Evolutionary conservation across 2,113 vertebrate genomes (phyloP), one percentile per base, ranked within the genome.

Genomic region (Chloebia gouldiae): DNA sequence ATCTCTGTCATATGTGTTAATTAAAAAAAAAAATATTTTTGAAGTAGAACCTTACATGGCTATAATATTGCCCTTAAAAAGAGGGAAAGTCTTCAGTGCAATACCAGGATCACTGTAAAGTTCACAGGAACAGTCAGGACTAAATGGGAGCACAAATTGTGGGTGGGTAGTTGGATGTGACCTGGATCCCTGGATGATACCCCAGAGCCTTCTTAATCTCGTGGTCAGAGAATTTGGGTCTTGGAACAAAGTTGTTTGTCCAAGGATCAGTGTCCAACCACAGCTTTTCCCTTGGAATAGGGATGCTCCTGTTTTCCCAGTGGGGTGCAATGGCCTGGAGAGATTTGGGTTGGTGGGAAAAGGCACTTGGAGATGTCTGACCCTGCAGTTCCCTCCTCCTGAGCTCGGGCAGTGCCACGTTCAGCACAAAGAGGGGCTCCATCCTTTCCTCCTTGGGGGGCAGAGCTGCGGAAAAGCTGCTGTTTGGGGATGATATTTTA

Each of bases 401-500:
- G 45, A 65, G 53, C 54, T 47, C 30, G 2, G n/a, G 42, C 50
- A 24, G 25, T 7, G 33, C 47, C 64, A 8, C 39, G 0, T 19
- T 49, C 19, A 28, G 20, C 15, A 14, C 1, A 0, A 9, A 23
- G 80, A 66, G 19, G 5, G 15, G 15, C 49, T 90, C 68, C 2
- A 0, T 50, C 40, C 51, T 51, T 3, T 19, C 28, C 63, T 64
- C 2, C 0, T 42, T 70, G 80, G 64, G 44, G 40, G 83, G 50
- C 21, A 7, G 78, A 57, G 69, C n/a, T 70, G 63, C 60, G 5
- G 30, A 2, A 59, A 88, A 10, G 28, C 20, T 10, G 33, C 66
- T 11, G 3, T 1, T 42, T 23, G 37, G 47, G 73, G 70, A 49
- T 1, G 33, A 0, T 4, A 0, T 44, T 66, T 47, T 4, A 21